Evolutionary conservation across 2,797 vertebrate species (phyloP), one percentile per base, ranked within the genome.

Genomic region (Cyprinella venusta): DNA sequence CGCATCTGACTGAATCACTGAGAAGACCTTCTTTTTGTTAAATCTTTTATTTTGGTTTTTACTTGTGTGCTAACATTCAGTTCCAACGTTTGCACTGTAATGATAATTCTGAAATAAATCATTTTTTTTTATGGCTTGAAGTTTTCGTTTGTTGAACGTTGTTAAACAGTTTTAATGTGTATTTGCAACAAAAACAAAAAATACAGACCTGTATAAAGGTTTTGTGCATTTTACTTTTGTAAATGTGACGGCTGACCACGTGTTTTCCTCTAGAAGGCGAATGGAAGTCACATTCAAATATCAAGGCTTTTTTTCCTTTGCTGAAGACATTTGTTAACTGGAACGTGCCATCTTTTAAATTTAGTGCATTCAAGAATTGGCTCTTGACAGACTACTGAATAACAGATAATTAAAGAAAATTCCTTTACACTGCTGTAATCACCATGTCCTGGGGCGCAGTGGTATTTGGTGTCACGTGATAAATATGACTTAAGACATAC

Each of bases 1-100:
- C 19, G 85, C 88, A 52, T 94, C 94, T 0, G 94, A 95, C 86
- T 94, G 90, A 87, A 45, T 81, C 38, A 6, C 21, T 18, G n/a
- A 26, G 10, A 5, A 0, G 10, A 7, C 2, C 7, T 42, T 50
- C 0, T 13, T 38, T 9, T 19, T 63, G 40, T 16, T 65, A 15
- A 42, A 26, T 8, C 0, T 74, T 18, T 69, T 19, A 52, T 78
- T 80, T 72, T 65, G 15, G 4, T 70, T 68, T 56, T 45, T 42
- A 50, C 67, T 21, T 54, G 6, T 42, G 45, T 36, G 40, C 50
- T 52, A 67, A 8, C 19, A 38, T 45, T 63, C 7, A 19, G 24
- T 81, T 50, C 24, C 9, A 67, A 24, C 67, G 19, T 77, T 80
- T 69, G 45, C 45, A 19, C 0, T 61, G 16, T 52, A 72, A 75